A percentile compares a stretch with the other conserved stretches of the same genome.
These are phyloP conservation scores for Pseudobourletiella spinata DNA, from an alignment of 1,140 invertebrate genomes.

Conservation along the genomic window DNA sequence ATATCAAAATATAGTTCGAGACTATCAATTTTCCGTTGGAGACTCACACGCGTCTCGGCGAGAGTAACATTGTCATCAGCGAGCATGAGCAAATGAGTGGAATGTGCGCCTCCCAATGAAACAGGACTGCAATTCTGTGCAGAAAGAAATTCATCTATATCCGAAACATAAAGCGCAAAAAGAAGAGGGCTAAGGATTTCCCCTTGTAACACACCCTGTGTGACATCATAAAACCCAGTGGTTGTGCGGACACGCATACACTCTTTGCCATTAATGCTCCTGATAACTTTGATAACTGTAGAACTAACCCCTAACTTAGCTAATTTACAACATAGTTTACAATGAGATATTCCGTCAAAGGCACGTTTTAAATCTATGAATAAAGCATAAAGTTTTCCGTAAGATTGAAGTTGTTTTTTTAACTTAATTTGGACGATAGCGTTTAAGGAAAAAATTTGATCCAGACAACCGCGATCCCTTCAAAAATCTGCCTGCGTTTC, in stretches of 20 bases:
- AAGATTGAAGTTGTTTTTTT: not conserved
- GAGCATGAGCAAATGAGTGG: not conserved
- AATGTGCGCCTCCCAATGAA: not conserved
- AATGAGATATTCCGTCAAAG: slow-evolving; percentile 19
- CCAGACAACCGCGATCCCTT: slow-evolving; percentile 25
- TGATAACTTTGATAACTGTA: slow-evolving; percentile 12
- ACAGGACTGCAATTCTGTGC: not conserved
- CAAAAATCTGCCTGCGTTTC: slow-evolving; percentile 36
- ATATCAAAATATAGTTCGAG: not conserved
- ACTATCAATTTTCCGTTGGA: not conserved
- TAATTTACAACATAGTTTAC: slow-evolving; percentile 7
- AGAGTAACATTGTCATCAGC: not conserved
- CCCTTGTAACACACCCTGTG: slow-evolving; percentile 10
- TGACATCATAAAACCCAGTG: not conserved
- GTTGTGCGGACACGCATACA: not conserved
- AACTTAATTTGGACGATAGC: not conserved
- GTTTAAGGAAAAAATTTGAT: slow-evolving; percentile 14
- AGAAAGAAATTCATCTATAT: not conserved
- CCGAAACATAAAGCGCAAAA: slow-evolving; percentile 22
- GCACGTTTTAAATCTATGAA: slow-evolving; percentile 23
- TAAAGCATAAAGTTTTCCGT: slow-evolving; percentile 16
- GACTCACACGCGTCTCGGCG: not conserved
- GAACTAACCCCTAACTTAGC: not conserved
- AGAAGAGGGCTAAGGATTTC: slow-evolving; percentile 25
- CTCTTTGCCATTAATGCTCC: not conserved